Conservation (phyloP, 2,888 invertebrate species). For the Cryptocephalus moraei region DNA sequence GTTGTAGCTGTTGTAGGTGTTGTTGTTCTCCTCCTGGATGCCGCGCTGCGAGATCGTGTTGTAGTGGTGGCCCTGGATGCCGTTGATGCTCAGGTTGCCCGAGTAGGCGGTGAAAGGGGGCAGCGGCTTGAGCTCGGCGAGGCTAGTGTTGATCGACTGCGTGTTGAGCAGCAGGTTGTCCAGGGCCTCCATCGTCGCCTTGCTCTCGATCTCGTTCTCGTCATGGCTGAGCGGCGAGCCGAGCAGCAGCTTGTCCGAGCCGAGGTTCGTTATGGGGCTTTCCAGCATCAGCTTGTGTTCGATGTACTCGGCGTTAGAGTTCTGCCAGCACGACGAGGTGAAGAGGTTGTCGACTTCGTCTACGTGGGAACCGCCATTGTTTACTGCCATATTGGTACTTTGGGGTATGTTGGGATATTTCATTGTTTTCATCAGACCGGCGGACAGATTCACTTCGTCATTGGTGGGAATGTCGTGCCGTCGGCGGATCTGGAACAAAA, state of each 20-base stretch:
- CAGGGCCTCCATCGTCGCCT: conserved; percentile 53
- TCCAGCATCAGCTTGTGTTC: conserved; percentile 46
- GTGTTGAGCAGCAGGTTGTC: conserved; percentile 26
- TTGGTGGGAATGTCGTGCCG: no score
- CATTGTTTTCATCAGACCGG: conserved; percentile 32
- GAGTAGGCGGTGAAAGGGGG: conserved; percentile 79
- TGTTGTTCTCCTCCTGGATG: conserved; percentile 67
- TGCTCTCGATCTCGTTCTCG: conserved; percentile 37
- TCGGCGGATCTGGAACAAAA: no score
- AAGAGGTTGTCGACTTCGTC: conserved; percentile 60
- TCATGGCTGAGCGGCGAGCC: conserved; percentile 43
- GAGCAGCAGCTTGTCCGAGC: conserved; percentile 43
- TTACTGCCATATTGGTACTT: conserved; percentile 35
- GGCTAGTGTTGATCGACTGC: conserved; percentile 46
- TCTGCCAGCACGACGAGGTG: conserved; percentile 62
- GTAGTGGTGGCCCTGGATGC: conserved; percentile 79
- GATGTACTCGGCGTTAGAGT: conserved; percentile 41
- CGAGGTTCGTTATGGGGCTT: conserved; percentile 42
- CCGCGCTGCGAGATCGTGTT: conserved; percentile 72
- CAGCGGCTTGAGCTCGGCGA: conserved; percentile 75
- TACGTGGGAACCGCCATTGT: conserved; percentile 33
- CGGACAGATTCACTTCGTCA: no score
- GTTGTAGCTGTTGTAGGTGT: conserved; percentile 42
- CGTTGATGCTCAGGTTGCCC: conserved; percentile 77
- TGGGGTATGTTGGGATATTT: conserved; percentile 37